phyloP scores from a whole-genome alignment of 2,113 vertebrate species.

The Rutilus rutilus region DNA sequence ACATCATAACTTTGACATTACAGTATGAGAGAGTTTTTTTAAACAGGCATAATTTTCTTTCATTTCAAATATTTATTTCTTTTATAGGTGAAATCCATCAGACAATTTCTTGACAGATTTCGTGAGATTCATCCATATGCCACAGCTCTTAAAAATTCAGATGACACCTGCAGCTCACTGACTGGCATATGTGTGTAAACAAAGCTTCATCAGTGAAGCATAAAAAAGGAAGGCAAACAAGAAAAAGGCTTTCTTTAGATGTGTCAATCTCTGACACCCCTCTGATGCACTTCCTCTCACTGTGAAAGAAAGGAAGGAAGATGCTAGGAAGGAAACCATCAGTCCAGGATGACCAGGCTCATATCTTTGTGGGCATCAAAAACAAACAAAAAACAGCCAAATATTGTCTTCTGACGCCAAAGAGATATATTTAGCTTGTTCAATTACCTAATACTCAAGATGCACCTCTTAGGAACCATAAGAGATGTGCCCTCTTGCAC shows the following conservation, averaged over 20 bases:
- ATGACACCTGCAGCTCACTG: conserved; percentile 21
- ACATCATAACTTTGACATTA: background rate
- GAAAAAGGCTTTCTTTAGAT: background rate
- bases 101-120: background rate
- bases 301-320: conserved; percentile 36
- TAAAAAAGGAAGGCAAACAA: conserved; percentile 24
- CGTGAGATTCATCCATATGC: background rate
- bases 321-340: conserved; percentile 33
- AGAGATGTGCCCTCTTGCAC: background rate
- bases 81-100: background rate
- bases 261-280: background rate
- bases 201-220: background rate
- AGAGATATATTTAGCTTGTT: conserved; percentile 29
- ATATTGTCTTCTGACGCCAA: background rate
- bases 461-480: background rate
- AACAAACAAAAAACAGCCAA: background rate
- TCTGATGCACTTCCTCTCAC: conserved; percentile 46
- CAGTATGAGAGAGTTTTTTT: background rate
- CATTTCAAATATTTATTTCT: background rate
- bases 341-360: conserved; percentile 23
- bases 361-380: background rate
- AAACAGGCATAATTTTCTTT: background rate
- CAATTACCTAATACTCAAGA: conserved; percentile 1
- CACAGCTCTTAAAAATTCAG: background rate
- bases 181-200: background rate